Evolutionary conservation across 2,797 vertebrate genomes (phyloP).

Genomic region (Propithecus perrieri): DNA sequence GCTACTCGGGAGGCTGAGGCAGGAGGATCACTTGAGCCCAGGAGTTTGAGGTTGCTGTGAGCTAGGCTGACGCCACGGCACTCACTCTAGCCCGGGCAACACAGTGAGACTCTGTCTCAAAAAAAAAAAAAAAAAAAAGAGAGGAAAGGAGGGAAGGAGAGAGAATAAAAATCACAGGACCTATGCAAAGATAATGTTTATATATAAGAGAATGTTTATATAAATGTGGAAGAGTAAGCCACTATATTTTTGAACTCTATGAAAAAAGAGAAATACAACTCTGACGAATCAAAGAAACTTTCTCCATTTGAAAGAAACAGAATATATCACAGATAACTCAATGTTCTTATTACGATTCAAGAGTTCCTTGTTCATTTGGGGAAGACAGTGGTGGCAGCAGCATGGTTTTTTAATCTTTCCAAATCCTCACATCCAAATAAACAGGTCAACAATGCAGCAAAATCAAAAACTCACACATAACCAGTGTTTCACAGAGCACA

Average conservation of each 20-base stretch:
- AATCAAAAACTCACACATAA: neutral
- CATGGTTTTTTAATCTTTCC: neutral
- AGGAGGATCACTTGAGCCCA: no score
- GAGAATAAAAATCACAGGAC: neutral
- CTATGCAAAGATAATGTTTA: neutral
- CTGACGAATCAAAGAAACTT: neutral
- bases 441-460: neutral
- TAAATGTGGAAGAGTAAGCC: neutral
- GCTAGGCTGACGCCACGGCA: no score
- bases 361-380: neutral
- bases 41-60: no score
- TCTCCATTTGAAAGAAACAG: neutral
- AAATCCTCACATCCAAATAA: neutral
- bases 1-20: no score
- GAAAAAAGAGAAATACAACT: neutral
- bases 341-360: neutral
- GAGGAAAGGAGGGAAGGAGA: neutral
- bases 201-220: neutral
- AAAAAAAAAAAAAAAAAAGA: no score
- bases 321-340: slow-evolving; percentile 14
- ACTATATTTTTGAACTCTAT: neutral
- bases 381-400: neutral
- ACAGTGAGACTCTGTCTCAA: no score
- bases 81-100: no score
- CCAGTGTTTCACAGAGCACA: neutral